Base-by-base conservation (phyloP, 92 coral and sea anemone species). In the Actinostola sp. region DNA sequence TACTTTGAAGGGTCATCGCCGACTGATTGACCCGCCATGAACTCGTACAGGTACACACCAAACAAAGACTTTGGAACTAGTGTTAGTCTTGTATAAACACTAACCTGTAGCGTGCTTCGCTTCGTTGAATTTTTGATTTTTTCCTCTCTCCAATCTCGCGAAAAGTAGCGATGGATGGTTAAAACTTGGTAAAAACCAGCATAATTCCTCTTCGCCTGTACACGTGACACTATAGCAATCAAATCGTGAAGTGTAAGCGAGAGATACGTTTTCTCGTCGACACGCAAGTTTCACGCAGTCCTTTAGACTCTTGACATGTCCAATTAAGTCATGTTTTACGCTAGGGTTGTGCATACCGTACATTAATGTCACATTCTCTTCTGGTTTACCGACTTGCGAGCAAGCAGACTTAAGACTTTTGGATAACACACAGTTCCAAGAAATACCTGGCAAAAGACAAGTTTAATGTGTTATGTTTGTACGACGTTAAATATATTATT, bases 241-340 rank as follows among this genome's bases (percentile, higher is more conserved):
- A 49, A 39, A 77, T 12, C 72, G 39, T 12, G 82, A 64, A 3
- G 71, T 71, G 57, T 64, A 82, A n/a, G 72, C 87, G 9, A 76
- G 71, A 6, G 82, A 74, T 21, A 64, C 55, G 16, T 67, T 33
- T 41, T 71, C 53, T 14, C 61, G 58, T 0, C 61, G 51, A 64
- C 87, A 82, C 17, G 76, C 73, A 19, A 82, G 42, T 29, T 60
- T 44, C 31, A 82, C 70, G 60, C 87, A 82, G 0, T 82, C 77
- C 27, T 34, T 64, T 53, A 82, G 39, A 8, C 82, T 54, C 15
- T 52, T 49, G 21, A 72, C 87, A 38, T 60, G 81, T 45, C 76
- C 81, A 48, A 82, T 60, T 7, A 65, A 46, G 5, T 48, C 35
- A 8, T 48, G 25, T 39, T 71, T 24, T n/a, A 71, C 77, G 16